These are phyloP conservation scores for Trissolcus basalis DNA, from an alignment of 1,140 invertebrate genomes.

Conservation along the genomic window DNA sequence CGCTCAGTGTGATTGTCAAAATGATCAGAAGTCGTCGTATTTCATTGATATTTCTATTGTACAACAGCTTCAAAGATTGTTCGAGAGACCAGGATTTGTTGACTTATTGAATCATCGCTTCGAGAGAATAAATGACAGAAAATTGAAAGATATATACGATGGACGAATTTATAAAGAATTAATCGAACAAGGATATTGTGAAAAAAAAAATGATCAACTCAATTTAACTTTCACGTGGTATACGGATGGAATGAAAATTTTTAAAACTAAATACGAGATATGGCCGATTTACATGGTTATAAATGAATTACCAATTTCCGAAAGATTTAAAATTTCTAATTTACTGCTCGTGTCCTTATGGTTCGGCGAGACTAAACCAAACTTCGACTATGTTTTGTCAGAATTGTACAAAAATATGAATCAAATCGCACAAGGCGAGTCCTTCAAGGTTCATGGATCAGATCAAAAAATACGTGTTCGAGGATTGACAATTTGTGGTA, in stretches of 20 bases:
- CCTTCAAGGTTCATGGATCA: background rate
- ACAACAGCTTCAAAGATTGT: background rate
- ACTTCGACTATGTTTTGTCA: background rate
- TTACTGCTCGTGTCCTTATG: background rate
- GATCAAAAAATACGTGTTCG: background rate
- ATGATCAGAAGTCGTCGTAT: background rate
- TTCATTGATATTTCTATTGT: background rate
- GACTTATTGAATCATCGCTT: background rate
- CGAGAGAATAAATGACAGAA: background rate
- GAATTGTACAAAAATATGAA: background rate
- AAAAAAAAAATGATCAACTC: background rate
- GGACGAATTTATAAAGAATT: constrained; percentile 8
- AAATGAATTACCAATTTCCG: background rate
- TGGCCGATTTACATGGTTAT: constrained; percentile 6
- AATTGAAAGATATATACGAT: constrained; percentile 11
- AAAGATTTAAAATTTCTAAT: background rate
- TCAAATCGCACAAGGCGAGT: background rate
- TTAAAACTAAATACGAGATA: background rate
- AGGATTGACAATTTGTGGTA: too few relatives aligned
- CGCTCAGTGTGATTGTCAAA: background rate
- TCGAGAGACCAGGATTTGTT: background rate
- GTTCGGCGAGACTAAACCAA: background rate
- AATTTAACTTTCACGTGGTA: constrained; percentile 7
- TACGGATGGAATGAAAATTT: constrained; percentile 1
- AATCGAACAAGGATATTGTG: background rate